Base-by-base conservation (phyloP, 1,140 invertebrate genomes). In the Philotrypesis tridentata region DNA sequence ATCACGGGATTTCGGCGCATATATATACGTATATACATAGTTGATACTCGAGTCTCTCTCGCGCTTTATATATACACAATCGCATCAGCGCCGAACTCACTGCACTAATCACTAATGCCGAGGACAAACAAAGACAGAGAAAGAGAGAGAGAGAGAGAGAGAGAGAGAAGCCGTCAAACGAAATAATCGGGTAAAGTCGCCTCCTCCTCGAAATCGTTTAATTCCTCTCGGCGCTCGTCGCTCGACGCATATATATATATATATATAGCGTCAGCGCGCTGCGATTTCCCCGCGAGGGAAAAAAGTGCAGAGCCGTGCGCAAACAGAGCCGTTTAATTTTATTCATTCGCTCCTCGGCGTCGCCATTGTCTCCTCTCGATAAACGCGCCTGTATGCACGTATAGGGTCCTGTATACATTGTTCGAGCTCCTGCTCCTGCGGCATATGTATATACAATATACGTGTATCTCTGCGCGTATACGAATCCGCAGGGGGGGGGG, bases 71-170 rank as follows among this genome's bases (percentile, higher is more conserved):
- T n/a, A n/a, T n/a, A n/a, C n/a, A n/a, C 67, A 70, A 29, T 70
- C 67, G 67, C 67, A 33, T 70, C 48, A 7, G 17, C 21, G 48
- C 21, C 67, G 8, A 70, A 37, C 67, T 37, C 33, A 43, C 11
- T 74, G 72, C 72, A 74, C 72, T 74, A 43, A 74, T 74, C 43
- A 74, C 43, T 76, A 76, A 76, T 76, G 74, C 74, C 63, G 2
- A 2, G 25, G 17, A 29, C 74, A 55, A 71, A 71, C 37, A 25
- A 11, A 3, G 67, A 25, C 0, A 12, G 67, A 25, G 31, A n/a
- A 9, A 8, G 31, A 21, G 37, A 14, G 11, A 40, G 21, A 3
- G 33, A 27, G 6, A 3, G 31, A 25, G 17, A n/a, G 27, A 21
- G 31, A 8, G 70, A 14, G 11, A 40, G 5, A 9, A 40, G 33